Evolutionary conservation across 2,113 vertebrate species (phyloP), one percentile per base, ranked within the genome.

Genomic region (Otocyon megalotis): DNA sequence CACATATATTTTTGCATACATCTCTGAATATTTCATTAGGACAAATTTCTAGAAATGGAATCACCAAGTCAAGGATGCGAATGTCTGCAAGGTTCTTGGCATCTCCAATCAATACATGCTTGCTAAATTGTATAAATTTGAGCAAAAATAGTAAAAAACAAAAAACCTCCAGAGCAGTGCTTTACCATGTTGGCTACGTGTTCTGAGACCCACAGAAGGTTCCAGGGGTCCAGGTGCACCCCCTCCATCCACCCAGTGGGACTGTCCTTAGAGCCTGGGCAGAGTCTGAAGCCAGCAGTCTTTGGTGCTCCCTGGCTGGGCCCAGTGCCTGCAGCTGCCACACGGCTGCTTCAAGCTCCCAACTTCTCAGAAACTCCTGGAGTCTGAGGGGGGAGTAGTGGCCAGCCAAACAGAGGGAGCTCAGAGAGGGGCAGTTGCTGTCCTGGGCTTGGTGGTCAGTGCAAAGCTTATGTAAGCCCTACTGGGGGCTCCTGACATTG

Each of bases 11-110:
- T 89, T 63, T 89, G 95, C 53, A 32, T 37, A 32, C 17, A 32
- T n/a, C 77, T 89, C 71, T 96, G 32, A 24, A 56, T 28, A 63
- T 80, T 90, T 93, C 53, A 54, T 76, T 84, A 77, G 35, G 76
- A 67, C 79, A 54, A 77, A 62, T 30, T 54, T 22, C 43, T 53
- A 62, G 62, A 37, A 71, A 19, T 2, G 37, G 43, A 85, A 80
- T 72, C 35, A 28, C 30, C 15, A 53, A 72, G n/a, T 32, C 19
- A 15, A 26, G 30, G 56, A 48, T 16, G 19, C 20, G 12, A 91
- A 50, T 22, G 28, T 62, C 62, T 63, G 13, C 28, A 93, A 37
- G 32, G 53, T 30, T 56, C 71, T 48, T 62, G 77, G 19, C 53
- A 26, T 53, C 53, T 92, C 50, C 15, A n/a, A 26, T 43, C 12